A percentile compares a stretch with the other conserved stretches of the same genome.
Evolutionary conservation across 2,888 invertebrate genomes (phyloP).

Genomic region (Heliconius ethilla): DNA sequence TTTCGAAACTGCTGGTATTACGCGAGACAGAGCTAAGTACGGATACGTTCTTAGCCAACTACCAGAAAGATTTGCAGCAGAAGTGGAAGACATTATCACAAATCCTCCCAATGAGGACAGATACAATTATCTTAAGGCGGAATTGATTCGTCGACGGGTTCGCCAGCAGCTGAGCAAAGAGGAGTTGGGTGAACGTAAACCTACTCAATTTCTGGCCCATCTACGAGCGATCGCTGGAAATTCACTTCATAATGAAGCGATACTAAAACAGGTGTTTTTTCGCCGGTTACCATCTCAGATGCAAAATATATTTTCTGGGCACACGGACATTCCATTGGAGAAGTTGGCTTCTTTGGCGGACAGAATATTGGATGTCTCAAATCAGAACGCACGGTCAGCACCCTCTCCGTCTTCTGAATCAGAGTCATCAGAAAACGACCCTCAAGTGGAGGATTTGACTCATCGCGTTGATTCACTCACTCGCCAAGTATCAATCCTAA

Average conservation of each 20-base stretch:
- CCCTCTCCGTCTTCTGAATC: not conserved
- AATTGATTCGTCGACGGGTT: conserved; percentile 13
- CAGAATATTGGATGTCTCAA: conserved; percentile 10
- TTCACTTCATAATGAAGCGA: conserved; percentile 2
- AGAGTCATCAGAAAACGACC: not conserved
- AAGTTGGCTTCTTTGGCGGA: conserved; percentile 15
- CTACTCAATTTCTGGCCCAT: conserved; percentile 15
- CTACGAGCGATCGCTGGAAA: conserved; percentile 3
- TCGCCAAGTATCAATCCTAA: conserved; percentile 6
- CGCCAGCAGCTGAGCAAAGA: conserved; percentile 6
- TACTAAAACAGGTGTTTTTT: not conserved
- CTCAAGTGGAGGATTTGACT: not conserved
- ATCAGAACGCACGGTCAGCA: not conserved
- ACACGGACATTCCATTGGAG: conserved; percentile 13
- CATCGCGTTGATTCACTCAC: conserved; percentile 1
- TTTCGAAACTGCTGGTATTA: conserved; percentile 23
- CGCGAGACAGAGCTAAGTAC: conserved; percentile 5
- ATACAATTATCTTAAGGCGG: conserved; percentile 11
- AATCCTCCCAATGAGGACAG: conserved; percentile 23
- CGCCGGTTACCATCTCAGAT: conserved; percentile 13
- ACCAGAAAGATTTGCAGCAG: not conserved
- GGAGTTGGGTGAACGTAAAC: conserved; percentile 17
- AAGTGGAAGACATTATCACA: conserved; percentile 21
- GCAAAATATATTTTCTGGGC: conserved; percentile 14
- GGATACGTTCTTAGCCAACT: conserved; percentile 13